Percentiles rank a stretch among this genome's conserved stretches.
Conservation (phyloP, 1,140 invertebrate genomes). For the Brachionus rubens region DNA sequence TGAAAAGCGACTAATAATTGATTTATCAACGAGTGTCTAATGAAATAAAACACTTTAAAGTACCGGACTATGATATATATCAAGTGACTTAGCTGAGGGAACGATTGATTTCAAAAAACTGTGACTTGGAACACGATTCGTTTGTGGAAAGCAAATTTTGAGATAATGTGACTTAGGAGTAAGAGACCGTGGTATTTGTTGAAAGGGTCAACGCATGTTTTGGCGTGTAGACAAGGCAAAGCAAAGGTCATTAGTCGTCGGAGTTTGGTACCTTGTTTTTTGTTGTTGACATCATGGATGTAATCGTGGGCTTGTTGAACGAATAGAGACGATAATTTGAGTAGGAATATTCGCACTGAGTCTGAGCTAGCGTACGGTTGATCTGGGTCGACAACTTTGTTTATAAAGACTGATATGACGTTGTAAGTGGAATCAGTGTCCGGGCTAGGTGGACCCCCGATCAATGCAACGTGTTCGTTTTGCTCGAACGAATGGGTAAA, state of each 20-base stretch:
- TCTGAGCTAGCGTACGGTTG: slow-evolving; percentile 82
- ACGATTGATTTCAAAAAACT: slow-evolving; percentile 88
- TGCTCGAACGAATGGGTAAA: slow-evolving; percentile 89
- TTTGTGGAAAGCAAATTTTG: slow-evolving; percentile 94
- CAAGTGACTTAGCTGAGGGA: slow-evolving; percentile 91
- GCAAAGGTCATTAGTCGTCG: slow-evolving; percentile 93
- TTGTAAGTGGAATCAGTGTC: slow-evolving; percentile 86
- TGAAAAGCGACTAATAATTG: slow-evolving; percentile 92
- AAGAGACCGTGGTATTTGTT: slow-evolving; percentile 95
- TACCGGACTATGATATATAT: slow-evolving; percentile 85
- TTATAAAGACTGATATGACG: slow-evolving; percentile 88
- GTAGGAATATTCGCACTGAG: slow-evolving; percentile 81
- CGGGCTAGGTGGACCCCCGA: slow-evolving; percentile 67
- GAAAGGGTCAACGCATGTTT: slow-evolving; percentile 91
- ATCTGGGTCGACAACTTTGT: slow-evolving; percentile 80
- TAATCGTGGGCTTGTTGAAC: slow-evolving; percentile 91
- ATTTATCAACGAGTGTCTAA: slow-evolving; percentile 85
- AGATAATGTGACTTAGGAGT: slow-evolving; percentile 92
- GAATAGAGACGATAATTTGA: slow-evolving; percentile 89
- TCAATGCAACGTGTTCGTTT: slow-evolving; percentile 79
- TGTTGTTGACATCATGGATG: slow-evolving; percentile 87
- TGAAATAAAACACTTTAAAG: slow-evolving; percentile 90
- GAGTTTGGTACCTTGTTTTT: slow-evolving; percentile 80
- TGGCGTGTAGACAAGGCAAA: slow-evolving; percentile 89
- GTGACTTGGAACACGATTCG: slow-evolving; percentile 92